Conservation (phyloP, 2,797 vertebrate genomes). For the Potorous gilbertii region DNA sequence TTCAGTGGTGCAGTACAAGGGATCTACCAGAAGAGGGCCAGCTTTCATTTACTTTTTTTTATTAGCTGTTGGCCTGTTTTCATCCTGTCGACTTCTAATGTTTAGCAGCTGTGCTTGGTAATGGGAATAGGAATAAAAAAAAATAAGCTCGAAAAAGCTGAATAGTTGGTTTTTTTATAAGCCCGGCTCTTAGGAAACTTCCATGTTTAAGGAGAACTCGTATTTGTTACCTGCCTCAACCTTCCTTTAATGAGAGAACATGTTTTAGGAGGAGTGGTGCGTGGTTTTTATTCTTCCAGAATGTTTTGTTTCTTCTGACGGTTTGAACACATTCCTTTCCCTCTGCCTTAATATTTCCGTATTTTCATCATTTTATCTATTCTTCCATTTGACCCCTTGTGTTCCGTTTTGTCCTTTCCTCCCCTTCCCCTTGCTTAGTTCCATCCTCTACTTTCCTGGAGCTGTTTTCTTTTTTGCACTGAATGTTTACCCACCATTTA, state of each 20-base stretch:
- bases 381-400: neutral
- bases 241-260: conserved; percentile 32
- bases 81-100: conserved; percentile 72
- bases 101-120: conserved; percentile 69
- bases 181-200: conserved; percentile 12
- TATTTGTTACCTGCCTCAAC: neutral
- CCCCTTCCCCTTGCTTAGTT: conserved; percentile 19
- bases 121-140: conserved; percentile 59
- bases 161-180: conserved; percentile 37
- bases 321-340: neutral
- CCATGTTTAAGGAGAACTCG: neutral
- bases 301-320: neutral
- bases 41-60: conserved; percentile 71
- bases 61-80: conserved; percentile 73
- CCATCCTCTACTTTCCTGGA: neutral
- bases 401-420: neutral
- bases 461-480: neutral
- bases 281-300: neutral
- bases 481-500: neutral
- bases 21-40: conserved; percentile 84
- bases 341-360: neutral
- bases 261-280: neutral
- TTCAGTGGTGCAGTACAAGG: conserved; percentile 33
- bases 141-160: conserved; percentile 46
- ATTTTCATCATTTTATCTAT: conserved; percentile 3